Base-by-base conservation (phyloP, 30 jellyfish, hydroid and myxozoan genomes). In the Sanderia malayensis region DNA sequence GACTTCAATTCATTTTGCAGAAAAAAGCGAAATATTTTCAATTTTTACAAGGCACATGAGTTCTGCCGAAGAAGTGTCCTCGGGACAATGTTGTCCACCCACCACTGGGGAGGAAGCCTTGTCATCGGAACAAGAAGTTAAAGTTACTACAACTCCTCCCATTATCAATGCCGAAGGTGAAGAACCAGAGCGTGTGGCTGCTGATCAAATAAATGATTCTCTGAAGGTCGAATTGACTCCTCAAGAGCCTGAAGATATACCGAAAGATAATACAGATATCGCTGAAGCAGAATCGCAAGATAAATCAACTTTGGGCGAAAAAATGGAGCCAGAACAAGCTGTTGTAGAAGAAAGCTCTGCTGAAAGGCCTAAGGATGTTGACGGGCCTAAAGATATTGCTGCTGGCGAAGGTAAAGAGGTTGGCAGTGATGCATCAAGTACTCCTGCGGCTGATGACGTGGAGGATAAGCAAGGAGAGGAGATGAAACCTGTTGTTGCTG, bases 381-480 rank as follows among this genome's bases (percentile, higher is more conserved):
- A 2, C 20, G 7, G 8, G 21, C 7, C 2, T 27, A 53, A 31
- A 4, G 73, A 25, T 31, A 25, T 8, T 25, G 52, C 30, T n/a
- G 46, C 71, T 41, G 23, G 58, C 60, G 80, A n/a, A n/a, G n/a
- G n/a, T n/a, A n/a, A n/a, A n/a, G n/a, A 31, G 76, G 80, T 67
- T 67, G 67, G 11, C 1, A 61, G 4, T 25, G 21, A 67, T 11
- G n/a, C 25, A 67, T 46, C 44, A 19, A 8, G 0, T n/a, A 29
- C 46, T 31, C 58, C 66, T 31, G 44, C 23, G 29, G 21, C 47
- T 2, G 34, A 30, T 44, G 80, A 2, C 23, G 29, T 25, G 13
- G 79, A 24, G 20, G 23, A 26, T 9, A 17, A 25, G 9, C 67
- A 2, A 17, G 69, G 73, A 19, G 22, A 21, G 7, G 19, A 18